Evolutionary conservation across 1,140 invertebrate genomes (phyloP).

Genomic region (Rhynchophorus ferrugineus): DNA sequence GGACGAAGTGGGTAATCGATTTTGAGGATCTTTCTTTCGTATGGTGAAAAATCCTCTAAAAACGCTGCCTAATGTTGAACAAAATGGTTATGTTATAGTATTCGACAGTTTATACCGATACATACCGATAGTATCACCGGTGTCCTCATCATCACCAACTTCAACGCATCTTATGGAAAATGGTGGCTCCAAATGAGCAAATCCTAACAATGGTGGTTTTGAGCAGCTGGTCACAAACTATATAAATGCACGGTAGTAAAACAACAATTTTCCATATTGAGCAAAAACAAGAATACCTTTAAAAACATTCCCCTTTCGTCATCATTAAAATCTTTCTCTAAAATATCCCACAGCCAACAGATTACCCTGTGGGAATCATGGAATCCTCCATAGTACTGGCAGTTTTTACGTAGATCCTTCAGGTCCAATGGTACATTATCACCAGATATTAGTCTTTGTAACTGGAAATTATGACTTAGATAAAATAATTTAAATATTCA

Average conservation of each 20-base stretch:
- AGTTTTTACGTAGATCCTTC: slow-evolving; percentile 82
- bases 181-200: slow-evolving; percentile 94
- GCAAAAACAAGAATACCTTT: slow-evolving; percentile 51
- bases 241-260: not conserved
- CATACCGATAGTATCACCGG: slow-evolving; percentile 85
- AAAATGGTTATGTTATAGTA: slow-evolving; percentile 1
- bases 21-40: slow-evolving; percentile 88
- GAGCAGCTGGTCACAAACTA: slow-evolving; percentile 99
- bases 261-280: not conserved
- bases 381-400: slow-evolving; percentile 98
- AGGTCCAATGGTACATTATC: slow-evolving; percentile 88
- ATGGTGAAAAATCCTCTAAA: slow-evolving; percentile 98
- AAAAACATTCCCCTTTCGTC: slow-evolving; percentile 89
- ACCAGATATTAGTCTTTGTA: slow-evolving; percentile 83
- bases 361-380: slow-evolving; percentile 97
- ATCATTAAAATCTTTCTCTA: slow-evolving; percentile 91
- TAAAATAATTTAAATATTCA: not conserved
- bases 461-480: slow-evolving; percentile 42
- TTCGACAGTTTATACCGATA: too few species aligned
- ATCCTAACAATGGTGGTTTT: slow-evolving; percentile 93
- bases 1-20: slow-evolving; percentile 93
- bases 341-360: slow-evolving; percentile 97
- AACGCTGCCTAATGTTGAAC: slow-evolving; percentile 66
- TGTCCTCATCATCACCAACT: slow-evolving; percentile 97
- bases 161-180: slow-evolving; percentile 99